Evolutionary conservation across 2,797 vertebrate genomes (phyloP).

Genomic region (Bradypus variegatus): DNA sequence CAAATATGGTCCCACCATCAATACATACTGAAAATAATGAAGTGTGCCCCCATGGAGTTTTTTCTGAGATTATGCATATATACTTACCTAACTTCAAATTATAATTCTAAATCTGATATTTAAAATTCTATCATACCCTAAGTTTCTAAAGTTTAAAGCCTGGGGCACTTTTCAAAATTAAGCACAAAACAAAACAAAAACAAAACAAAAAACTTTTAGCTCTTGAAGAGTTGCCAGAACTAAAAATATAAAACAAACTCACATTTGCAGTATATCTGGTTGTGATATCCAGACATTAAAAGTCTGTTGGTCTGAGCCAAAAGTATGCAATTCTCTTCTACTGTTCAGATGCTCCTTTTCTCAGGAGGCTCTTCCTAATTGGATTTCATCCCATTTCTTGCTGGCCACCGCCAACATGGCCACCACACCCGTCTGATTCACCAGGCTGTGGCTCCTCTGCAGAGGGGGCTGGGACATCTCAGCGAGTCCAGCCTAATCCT

Average conservation of each 20-base stretch:
- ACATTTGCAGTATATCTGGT: conserved; percentile 17
- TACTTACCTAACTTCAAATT: conserved; percentile 29
- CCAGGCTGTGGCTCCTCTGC: not conserved
- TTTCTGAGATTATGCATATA: not conserved
- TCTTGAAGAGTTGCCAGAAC: conserved; percentile 41
- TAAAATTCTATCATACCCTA: not conserved
- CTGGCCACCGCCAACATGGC: not conserved
- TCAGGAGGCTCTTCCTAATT: conserved; percentile 12
- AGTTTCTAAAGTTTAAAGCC: conserved; percentile 20
- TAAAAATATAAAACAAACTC: conserved; percentile 44
- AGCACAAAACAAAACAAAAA: not conserved
- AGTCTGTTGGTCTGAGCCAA: conserved; percentile 27
- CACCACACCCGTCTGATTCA: not conserved
- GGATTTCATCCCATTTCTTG: conserved; percentile 13
- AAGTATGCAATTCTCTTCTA: conserved; percentile 25
- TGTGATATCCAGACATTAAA: conserved; percentile 28
- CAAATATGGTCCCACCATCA: not conserved
- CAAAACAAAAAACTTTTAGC: conserved; percentile 24
- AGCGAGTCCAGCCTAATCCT: not conserved
- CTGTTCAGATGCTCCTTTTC: conserved; percentile 23
- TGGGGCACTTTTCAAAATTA: not conserved
- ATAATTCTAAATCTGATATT: not conserved
- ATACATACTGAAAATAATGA: not conserved
- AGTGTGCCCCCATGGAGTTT: not conserved
- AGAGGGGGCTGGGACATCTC: not conserved